Evolutionary conservation across 2,888 invertebrate genomes (phyloP), one percentile per base, ranked within the genome.

Genomic region (Rotaria magnacalcarata): DNA sequence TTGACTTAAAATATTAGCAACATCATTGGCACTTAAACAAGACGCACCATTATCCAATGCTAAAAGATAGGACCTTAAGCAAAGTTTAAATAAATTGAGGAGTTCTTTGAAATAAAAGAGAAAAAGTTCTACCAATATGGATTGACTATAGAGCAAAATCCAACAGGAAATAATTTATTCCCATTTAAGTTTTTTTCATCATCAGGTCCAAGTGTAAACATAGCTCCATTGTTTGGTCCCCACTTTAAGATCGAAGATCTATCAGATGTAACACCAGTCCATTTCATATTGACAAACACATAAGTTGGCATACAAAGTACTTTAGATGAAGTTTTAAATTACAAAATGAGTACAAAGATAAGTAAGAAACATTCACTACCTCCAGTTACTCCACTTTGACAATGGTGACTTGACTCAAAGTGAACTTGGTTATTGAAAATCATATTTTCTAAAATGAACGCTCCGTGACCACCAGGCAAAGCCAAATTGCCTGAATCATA

Each of bases 231-330:
- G 24, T 84, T 84, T n/a, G 43, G 80, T 47, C 80, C 80, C 80
- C 80, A 84, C 8, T 84, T 47, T 47, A 84, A 43, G 5, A 84
- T 24, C 4, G 80, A 43, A n/a, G n/a, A 43, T 19, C n/a, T 47
- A 34, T 67, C 67, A 8, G 67, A 34, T 16, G 24, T 7, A 16
- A 16, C 34, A 47, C 80, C 80, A 3, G 43, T 84, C 80, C 80
- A 84, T 84, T 43, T 84, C 80, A 84, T 84, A 84, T 84, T 84
- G 8, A 84, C 80, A n/a, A 84, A 84, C 11, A 84, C 43, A n/a
- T 84, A 84, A 14, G 80, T 84, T n/a, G 80, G 80, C 80, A 84
- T 84, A n/a, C 80, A 84, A n/a, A 84, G 80, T n/a, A 84, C 80
- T 84, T 11, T 3, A 80, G n/a, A 21, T 21, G 54, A 54, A 21